phyloP scores from a whole-genome alignment of 2,113 vertebrate species.

The Felis chaus region DNA sequence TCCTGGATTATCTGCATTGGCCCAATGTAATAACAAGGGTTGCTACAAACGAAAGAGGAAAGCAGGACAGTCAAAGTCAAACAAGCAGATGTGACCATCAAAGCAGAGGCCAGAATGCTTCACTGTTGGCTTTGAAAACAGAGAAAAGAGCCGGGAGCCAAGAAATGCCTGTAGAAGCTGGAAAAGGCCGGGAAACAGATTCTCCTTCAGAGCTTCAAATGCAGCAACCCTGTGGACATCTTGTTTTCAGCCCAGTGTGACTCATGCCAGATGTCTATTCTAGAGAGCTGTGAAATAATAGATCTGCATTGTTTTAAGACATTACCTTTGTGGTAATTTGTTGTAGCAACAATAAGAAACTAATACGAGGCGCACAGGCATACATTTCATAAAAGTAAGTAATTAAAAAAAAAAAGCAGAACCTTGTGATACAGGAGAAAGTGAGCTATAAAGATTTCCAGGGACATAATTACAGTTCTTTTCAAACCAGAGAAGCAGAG shows the following conservation, averaged over 20 bases:
- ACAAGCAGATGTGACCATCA: background rate
- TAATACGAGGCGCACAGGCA: background rate
- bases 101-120: background rate
- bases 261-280: background rate
- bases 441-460: background rate
- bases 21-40: background rate
- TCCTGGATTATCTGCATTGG: background rate
- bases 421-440: background rate
- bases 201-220: background rate
- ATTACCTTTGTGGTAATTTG: background rate
- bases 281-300: background rate
- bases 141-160: background rate
- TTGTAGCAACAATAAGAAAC: background rate
- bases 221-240: background rate
- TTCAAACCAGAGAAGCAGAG: background rate
- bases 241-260: background rate
- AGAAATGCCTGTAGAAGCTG: background rate
- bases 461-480: slow-evolving; percentile 1
- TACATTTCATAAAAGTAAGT: background rate
- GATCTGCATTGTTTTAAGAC: background rate
- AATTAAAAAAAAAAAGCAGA: background rate
- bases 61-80: background rate
- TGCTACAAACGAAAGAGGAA: background rate
- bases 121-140: background rate
- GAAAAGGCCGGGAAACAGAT: background rate